phyloP scores from a whole-genome alignment of 1,140 invertebrate genomes.

The Araneus ventricosus region DNA sequence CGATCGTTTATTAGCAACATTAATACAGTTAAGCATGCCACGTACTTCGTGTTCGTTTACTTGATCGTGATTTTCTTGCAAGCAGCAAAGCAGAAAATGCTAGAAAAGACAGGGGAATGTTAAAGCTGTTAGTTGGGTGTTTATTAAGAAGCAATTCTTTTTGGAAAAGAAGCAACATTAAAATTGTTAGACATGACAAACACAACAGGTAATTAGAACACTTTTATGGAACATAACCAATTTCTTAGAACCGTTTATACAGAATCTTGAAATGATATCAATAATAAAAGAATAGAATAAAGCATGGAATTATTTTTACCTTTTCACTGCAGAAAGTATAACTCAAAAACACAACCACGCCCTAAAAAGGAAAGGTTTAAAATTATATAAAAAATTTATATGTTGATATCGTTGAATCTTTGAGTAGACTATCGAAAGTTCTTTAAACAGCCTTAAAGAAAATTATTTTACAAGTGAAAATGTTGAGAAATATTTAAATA shows the following conservation, averaged over 20 bases:
- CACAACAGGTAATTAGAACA: neutral
- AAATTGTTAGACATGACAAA: neutral
- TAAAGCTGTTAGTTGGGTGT: neutral
- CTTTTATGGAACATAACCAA: neutral
- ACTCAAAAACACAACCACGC: conserved; percentile 61
- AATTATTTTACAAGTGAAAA: too few relatives aligned
- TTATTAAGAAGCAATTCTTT: neutral
- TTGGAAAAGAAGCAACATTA: neutral
- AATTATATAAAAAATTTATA: neutral
- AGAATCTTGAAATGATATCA: too few relatives aligned
- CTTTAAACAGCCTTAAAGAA: too few relatives aligned
- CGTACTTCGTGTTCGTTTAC: conserved; percentile 63
- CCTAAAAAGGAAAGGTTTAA: conserved; percentile 40
- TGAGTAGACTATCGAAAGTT: too few relatives aligned
- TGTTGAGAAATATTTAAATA: too few relatives aligned
- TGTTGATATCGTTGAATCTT: too few relatives aligned
- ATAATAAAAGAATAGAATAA: too few relatives aligned
- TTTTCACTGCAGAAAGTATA: conserved; percentile 73
- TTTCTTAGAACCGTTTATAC: too few relatives aligned
- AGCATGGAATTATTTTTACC: conserved; percentile 4
- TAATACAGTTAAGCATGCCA: neutral
- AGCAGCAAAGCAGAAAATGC: conserved; percentile 68
- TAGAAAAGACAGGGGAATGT: conserved; percentile 15
- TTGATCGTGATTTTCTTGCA: conserved; percentile 64
- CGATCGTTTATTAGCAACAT: neutral